These are phyloP conservation scores for Microctonus aethiopoides DNA, from an alignment of 2,888 invertebrate species.

Conservation along the genomic window DNA sequence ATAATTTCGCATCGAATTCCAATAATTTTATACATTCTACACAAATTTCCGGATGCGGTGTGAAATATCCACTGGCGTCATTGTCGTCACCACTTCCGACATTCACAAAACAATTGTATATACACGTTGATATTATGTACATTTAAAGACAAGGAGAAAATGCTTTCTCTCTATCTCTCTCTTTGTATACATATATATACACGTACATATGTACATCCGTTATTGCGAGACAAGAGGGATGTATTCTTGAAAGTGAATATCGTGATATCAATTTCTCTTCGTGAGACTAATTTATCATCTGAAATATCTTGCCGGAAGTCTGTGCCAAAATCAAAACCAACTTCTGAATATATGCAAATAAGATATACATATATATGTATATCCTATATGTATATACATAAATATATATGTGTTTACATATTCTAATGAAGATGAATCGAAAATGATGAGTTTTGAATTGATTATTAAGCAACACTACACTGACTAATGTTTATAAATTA, in stretches of 20 bases:
- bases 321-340: not conserved
- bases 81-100: constrained; percentile 51
- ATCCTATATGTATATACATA: not conserved
- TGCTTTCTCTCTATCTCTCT: no score
- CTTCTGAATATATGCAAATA: no score
- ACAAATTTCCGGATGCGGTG: constrained; percentile 15
- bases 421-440: not conserved
- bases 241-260: constrained; percentile 38
- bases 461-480: not conserved
- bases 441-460: not conserved
- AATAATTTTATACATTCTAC: not conserved
- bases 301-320: constrained; percentile 1
- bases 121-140: constrained; percentile 5
- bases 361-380: not conserved
- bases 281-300: not conserved
- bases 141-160: not conserved
- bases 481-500: not conserved
- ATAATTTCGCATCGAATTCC: not conserved
- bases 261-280: constrained; percentile 34
- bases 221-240: constrained; percentile 23
- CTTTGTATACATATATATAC: not conserved
- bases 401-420: not conserved
- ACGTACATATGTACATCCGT: not conserved
- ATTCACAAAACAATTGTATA: constrained; percentile 39
- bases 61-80: constrained; percentile 25